Base-by-base conservation (phyloP, 2,888 invertebrate genomes). In the Dasysyrphus albostriatus region DNA sequence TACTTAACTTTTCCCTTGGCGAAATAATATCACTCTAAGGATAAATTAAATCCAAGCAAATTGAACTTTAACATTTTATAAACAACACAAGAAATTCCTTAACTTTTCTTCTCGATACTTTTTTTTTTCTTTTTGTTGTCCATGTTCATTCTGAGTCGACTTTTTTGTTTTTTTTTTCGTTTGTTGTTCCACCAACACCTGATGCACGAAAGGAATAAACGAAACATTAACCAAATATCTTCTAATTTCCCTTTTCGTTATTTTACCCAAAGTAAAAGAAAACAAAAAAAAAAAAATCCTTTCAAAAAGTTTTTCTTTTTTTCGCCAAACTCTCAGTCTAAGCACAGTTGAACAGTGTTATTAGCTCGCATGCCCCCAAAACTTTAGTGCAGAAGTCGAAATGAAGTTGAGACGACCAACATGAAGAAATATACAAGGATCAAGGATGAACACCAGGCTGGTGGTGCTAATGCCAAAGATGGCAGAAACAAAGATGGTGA, bases 181-280 rank as follows among this genome's bases (percentile, higher is more conserved):
- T n/a, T 16, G 42, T 51, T 69, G 24, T 65, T 81, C 74, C 49
- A n/a, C 70, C 54, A 63, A 84, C 84, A 84, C 84, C 84, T 84
- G 84, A 84, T 84, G 81, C 81, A 84, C 75, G 65, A 76, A 81
- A 73, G 65, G 39, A 84, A 84, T 80, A 80, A 80, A 67, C 70
- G 80, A 80, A 72, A 84, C 80, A 76, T 84, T 81, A 84, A 80
- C 81, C 81, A 67, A 84, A 84, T 84, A 76, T 72, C 75, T 51
- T 59, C 74, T 78, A 47, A 61, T 78, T 69, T 69, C 73, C 44
- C 47, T 44, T 51, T 63, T 70, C 42, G 49, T 51, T 49, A 7
- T 49, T 54, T 59, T 61, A 12, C 37, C 12, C 14, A 14, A 42
- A 44, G 24, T 12, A 3, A 65, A 56, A 42, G 61, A 39, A 42